Base-by-base conservation (phyloP, 1,140 invertebrate species). In the Drosophila arawakana region DNA sequence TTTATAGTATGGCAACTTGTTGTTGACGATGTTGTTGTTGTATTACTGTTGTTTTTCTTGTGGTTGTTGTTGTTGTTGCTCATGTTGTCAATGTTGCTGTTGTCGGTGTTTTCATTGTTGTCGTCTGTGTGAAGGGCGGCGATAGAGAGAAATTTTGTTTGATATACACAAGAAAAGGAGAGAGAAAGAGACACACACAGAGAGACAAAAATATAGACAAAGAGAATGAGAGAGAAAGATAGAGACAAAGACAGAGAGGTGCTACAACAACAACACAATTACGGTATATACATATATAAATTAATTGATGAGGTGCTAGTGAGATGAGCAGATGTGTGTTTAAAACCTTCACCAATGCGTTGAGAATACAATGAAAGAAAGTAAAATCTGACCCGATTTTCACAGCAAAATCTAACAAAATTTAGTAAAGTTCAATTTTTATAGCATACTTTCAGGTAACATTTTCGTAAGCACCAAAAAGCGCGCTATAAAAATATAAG, bases 41-140 rank as follows among this genome's bases (percentile, higher is more conserved):
- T 54, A 46, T 39, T 46, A 41, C 46, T 52, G 34, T 43, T 54
- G 13, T 49, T 59, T 21, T 7, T 41, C 25, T 59, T 50, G 30
- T 11, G 50, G 21, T 46, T 41, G 21, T 3, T 44, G 30, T 37
- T 55, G 25, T 55, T 18, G 41, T 61, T 43, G 47, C 37, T 68
- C 54, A 55, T 35, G 67, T 35, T 60, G 46, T 59, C 10, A 39
- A 35, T 46, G 21, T 49, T 55, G 54, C 34, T 49, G 39, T 67
- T 37, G 15, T 30, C 69, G 34, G 34, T 30, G 52, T 66, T 72
- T 46, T 47, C 52, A 46, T 43, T 72, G 44, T 50, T 52, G 44
- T 75, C 77, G 77, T 84, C 80, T 83, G 80, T 83, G 78, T 85
- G 81, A 25, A 25, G 71, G 72, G 62, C 65, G 43, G 65, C 71